Conservation (phyloP, 2,888 invertebrate species). For the Campaea margaritaria region DNA sequence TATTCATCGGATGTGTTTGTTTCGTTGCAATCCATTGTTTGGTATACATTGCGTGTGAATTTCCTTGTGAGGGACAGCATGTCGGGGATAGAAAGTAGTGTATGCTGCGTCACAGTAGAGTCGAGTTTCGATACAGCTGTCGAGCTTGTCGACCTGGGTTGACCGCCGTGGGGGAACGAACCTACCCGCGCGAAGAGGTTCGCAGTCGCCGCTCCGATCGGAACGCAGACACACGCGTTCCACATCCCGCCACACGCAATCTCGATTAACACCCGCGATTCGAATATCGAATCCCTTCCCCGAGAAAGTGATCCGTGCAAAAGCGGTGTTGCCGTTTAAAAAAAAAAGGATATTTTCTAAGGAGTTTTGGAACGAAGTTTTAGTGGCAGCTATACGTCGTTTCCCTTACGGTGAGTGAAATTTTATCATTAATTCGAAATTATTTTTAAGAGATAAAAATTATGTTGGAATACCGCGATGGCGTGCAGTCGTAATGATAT, state of each 20-base stretch:
- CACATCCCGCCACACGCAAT: conserved; percentile 40
- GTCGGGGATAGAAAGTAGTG: conserved; percentile 39
- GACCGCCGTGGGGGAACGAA: conserved; percentile 74
- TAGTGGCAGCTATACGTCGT: conserved; percentile 54
- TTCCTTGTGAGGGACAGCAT: background rate
- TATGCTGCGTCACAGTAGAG: conserved; percentile 33
- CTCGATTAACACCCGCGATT: conserved; percentile 49
- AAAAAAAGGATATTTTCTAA: conserved; percentile 61
- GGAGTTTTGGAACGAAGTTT: conserved; percentile 51
- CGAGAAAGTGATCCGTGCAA: conserved; percentile 68
- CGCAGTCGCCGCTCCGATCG: conserved; percentile 73
- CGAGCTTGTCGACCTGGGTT: conserved; percentile 55
- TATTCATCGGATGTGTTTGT: conserved; percentile 21
- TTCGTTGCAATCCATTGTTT: background rate
- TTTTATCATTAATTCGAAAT: conserved; percentile 21
- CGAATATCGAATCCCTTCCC: conserved; percentile 47
- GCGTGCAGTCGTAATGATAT: conserved; percentile 51
- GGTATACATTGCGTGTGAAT: conserved; percentile 25
- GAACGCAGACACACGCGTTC: conserved; percentile 68
- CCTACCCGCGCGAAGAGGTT: conserved; percentile 46
- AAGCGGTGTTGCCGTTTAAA: conserved; percentile 61
- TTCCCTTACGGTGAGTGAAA: conserved; percentile 68
- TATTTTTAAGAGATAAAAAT: conserved; percentile 25
- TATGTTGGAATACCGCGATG: conserved; percentile 38
- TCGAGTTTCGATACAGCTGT: conserved; percentile 33